Percentiles rank a stretch among this genome's conserved stretches.
Evolutionary conservation across 2,113 vertebrate species (phyloP).

Genomic region (Cettia cetti): DNA sequence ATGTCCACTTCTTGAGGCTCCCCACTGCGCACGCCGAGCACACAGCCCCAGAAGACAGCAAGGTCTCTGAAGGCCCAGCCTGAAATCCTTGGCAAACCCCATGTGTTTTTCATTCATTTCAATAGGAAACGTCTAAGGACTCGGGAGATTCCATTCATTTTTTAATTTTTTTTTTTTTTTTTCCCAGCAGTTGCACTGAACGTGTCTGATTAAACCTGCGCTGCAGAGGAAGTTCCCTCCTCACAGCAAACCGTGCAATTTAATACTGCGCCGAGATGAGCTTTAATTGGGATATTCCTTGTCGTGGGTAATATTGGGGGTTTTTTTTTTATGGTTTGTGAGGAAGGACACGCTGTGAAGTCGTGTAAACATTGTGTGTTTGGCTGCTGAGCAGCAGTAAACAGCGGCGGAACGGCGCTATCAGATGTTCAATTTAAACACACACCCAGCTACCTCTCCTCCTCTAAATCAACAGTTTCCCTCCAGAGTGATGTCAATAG

Average conservation of each 20-base stretch:
- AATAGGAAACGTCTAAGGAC: conserved; percentile 13
- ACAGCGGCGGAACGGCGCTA: not conserved
- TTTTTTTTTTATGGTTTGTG: not conserved
- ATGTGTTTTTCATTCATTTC: conserved; percentile 60
- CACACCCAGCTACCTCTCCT: conserved; percentile 32
- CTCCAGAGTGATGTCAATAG: conserved; percentile 59
- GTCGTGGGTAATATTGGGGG: not conserved
- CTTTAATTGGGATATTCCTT: conserved; percentile 26
- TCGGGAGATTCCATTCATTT: conserved; percentile 42
- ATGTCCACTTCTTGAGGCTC: not conserved
- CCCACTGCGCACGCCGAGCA: not conserved
- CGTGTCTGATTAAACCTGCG: conserved; percentile 11
- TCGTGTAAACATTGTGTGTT: not conserved
- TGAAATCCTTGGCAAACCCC: conserved; percentile 54
- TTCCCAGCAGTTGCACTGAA: not conserved
- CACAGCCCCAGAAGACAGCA: not conserved
- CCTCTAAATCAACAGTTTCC: conserved; percentile 65
- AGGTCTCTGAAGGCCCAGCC: conserved; percentile 46
- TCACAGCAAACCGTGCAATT: not conserved
- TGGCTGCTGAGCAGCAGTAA: conserved; percentile 2
- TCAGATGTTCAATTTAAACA: conserved; percentile 51
- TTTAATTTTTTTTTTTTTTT: not conserved
- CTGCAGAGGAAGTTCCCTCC: not conserved
- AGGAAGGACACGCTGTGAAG: not conserved
- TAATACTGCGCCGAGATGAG: not conserved